Percentiles rank a stretch among this genome's conserved stretches.
Conservation (phyloP, 2,113 vertebrate species). For the Erpornis zantholeuca region DNA sequence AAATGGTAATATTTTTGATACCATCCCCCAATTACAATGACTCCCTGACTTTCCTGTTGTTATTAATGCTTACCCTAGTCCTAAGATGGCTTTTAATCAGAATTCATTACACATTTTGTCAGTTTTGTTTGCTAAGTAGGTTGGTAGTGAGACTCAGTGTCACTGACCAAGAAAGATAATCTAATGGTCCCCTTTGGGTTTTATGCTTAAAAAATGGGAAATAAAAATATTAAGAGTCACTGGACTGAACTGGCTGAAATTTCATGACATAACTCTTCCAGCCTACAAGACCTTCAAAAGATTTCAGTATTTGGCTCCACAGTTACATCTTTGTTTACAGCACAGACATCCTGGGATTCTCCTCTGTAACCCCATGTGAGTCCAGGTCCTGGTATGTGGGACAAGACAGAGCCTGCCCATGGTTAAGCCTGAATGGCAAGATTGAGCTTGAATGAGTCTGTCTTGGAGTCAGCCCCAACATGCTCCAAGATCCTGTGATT, state of each 20-base stretch:
- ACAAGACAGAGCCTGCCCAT: slow-evolving; percentile 69
- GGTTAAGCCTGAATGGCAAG: slow-evolving; percentile 50
- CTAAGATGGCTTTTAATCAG: background rate
- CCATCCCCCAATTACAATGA: background rate
- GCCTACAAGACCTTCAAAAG: background rate
- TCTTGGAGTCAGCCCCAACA: slow-evolving; percentile 39
- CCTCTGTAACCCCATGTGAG: background rate
- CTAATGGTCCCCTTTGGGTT: background rate
- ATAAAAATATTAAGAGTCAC: background rate
- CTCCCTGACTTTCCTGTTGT: background rate
- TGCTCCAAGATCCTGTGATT: background rate
- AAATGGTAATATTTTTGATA: background rate
- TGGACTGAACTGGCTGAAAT: background rate
- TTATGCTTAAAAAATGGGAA: background rate
- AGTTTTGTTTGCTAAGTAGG: background rate
- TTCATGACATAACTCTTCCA: background rate
- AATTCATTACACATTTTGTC: background rate
- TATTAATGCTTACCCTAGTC: background rate
- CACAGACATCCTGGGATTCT: background rate
- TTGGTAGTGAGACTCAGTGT: background rate
- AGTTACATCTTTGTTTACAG: slow-evolving; percentile 1
- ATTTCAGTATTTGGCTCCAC: background rate
- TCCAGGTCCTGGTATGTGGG: background rate
- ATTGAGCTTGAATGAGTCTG: slow-evolving; percentile 55
- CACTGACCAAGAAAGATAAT: background rate